Percentiles rank a stretch among this genome's conserved stretches.
Conservation (phyloP, 2,113 vertebrate species). For the Pachycephala philippinensis region DNA sequence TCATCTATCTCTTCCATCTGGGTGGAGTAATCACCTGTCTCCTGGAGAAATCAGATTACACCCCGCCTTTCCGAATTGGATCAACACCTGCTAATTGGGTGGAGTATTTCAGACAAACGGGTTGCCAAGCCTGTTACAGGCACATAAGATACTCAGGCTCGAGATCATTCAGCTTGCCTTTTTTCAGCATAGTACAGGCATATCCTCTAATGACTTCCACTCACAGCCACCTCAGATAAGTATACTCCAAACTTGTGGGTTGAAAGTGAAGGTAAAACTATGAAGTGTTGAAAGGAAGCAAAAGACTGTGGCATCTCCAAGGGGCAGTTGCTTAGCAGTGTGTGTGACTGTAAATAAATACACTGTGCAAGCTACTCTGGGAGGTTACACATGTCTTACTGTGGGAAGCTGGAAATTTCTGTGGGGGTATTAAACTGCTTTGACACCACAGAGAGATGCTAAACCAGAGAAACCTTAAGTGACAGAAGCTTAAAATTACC, state of each 20-base stretch:
- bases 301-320: background rate
- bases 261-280: background rate
- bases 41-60: background rate
- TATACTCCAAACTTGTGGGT: background rate
- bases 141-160: background rate
- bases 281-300: slow-evolving; percentile 15
- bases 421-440: background rate
- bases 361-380: background rate
- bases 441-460: background rate
- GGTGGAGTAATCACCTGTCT: slow-evolving; percentile 11
- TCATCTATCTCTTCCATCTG: background rate
- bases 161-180: background rate
- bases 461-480: background rate
- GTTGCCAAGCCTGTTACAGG: background rate
- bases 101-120: background rate
- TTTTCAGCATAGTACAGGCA: background rate
- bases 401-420: background rate
- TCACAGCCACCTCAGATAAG: background rate
- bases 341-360: slow-evolving; percentile 1
- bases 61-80: background rate
- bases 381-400: background rate
- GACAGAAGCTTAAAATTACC: slow-evolving; percentile 7
- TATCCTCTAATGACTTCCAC: background rate
- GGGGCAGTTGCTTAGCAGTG: slow-evolving; percentile 23
- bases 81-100: slow-evolving; percentile 29